These are phyloP conservation scores for Therioaphis trifolii DNA, from an alignment of 2,888 invertebrate species.

Conservation along the genomic window DNA sequence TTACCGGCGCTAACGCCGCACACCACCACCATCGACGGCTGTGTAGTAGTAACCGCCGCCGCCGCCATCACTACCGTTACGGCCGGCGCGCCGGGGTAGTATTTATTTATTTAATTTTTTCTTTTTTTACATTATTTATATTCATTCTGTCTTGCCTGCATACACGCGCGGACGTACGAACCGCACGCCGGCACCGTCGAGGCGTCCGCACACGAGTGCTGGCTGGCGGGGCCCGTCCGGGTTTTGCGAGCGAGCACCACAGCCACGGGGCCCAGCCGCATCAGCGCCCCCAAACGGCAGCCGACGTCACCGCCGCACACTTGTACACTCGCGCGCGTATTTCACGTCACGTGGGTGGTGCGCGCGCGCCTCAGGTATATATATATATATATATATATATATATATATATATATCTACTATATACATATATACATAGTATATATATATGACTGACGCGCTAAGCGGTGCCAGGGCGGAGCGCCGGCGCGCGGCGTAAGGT, in stretches of 20 bases:
- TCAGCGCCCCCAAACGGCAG: background rate
- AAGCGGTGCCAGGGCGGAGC: background rate
- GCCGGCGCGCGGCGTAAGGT: background rate
- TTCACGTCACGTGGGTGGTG: background rate
- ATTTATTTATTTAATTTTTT: background rate
- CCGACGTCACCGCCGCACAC: background rate
- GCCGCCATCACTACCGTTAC: conserved; percentile 7
- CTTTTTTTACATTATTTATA: too few species aligned
- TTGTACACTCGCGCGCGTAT: background rate
- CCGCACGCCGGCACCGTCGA: background rate
- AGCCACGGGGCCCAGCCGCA: background rate
- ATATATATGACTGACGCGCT: background rate
- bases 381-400: too few species aligned
- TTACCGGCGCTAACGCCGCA: background rate
- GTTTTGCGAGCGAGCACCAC: background rate
- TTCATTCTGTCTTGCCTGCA: too few species aligned
- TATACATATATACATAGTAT: too few species aligned
- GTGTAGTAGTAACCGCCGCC: background rate
- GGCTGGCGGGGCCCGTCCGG: background rate
- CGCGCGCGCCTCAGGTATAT: too few species aligned
- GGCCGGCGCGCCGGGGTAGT: conserved; percentile 12
- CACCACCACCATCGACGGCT: background rate
- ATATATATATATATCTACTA: too few species aligned
- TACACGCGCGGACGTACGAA: too few species aligned
- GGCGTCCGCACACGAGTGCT: background rate